Conservation (phyloP, 2,888 invertebrate species). For the Allacma fusca region DNA sequence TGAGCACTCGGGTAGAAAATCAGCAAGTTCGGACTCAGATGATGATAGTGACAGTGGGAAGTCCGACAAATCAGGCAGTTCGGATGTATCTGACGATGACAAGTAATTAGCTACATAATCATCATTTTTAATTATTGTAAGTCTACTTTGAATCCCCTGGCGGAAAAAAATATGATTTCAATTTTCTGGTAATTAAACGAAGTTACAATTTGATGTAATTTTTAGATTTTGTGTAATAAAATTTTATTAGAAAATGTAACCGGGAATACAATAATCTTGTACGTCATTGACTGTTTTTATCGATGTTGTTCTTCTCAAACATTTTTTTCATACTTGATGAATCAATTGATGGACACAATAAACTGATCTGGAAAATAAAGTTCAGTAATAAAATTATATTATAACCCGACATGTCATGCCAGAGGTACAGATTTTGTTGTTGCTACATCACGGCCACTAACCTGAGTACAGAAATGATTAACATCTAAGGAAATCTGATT, state of each 20-base stretch:
- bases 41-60: conserved; percentile 8
- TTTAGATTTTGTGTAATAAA: background rate
- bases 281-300: conserved; percentile 20
- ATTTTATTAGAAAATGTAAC: conserved; percentile 7
- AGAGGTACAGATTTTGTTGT: too few species aligned
- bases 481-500: conserved; percentile 89
- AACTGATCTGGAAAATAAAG: conserved; percentile 47
- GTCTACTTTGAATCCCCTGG: too few species aligned
- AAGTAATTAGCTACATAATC: background rate
- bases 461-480: conserved; percentile 74
- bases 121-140: too few species aligned
- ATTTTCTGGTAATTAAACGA: too few species aligned
- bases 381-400: background rate
- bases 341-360: conserved; percentile 49
- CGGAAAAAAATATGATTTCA: too few species aligned
- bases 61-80: conserved; percentile 20
- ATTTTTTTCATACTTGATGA: conserved; percentile 45
- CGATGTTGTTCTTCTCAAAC: conserved; percentile 48
- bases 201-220: background rate
- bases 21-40: background rate
- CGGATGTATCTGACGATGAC: background rate
- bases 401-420: too few species aligned
- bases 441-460: conserved; percentile 61
- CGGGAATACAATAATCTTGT: background rate
- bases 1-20: background rate